Conservation (phyloP, 2,888 invertebrate species). For the Orchestes rusci region DNA sequence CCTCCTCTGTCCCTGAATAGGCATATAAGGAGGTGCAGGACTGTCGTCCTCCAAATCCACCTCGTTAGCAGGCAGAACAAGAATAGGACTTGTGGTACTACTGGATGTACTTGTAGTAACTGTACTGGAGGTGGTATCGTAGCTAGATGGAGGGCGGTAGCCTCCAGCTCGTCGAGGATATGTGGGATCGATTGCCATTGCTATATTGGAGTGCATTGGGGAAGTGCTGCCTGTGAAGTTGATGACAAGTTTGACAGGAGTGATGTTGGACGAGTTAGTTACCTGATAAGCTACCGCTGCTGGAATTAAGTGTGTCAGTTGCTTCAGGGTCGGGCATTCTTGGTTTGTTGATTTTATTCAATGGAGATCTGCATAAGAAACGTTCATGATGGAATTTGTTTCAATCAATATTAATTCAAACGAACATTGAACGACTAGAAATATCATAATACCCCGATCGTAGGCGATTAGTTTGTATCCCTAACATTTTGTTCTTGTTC, state of each 20-base stretch:
- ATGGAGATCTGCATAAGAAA: slow-evolving; percentile 31
- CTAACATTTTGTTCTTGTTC: too few species aligned
- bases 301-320: slow-evolving; percentile 23
- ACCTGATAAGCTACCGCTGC: slow-evolving; percentile 26
- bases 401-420: too few species aligned
- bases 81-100: slow-evolving; percentile 38
- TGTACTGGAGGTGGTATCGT: slow-evolving; percentile 39
- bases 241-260: not conserved
- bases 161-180: slow-evolving; percentile 42
- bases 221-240: slow-evolving; percentile 15
- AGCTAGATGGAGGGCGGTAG: slow-evolving; percentile 37
- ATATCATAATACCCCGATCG: too few species aligned
- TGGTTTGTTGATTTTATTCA: slow-evolving; percentile 36
- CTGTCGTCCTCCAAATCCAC: slow-evolving; percentile 45
- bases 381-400: too few species aligned
- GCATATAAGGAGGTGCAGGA: slow-evolving; percentile 66
- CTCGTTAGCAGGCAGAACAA: slow-evolving; percentile 36
- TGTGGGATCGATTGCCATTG: slow-evolving; percentile 61
- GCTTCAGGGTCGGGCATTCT: slow-evolving; percentile 39
- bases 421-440: too few species aligned
- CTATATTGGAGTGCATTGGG: slow-evolving; percentile 49
- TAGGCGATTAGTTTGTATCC: too few species aligned
- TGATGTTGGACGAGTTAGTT: slow-evolving; percentile 3
- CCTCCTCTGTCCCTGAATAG: slow-evolving; percentile 67
- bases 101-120: slow-evolving; percentile 39